Percentiles rank a stretch among this genome's conserved stretches.
Evolutionary conservation across 2,888 invertebrate species (phyloP).

Genomic region (Drosophila stalkeri): DNA sequence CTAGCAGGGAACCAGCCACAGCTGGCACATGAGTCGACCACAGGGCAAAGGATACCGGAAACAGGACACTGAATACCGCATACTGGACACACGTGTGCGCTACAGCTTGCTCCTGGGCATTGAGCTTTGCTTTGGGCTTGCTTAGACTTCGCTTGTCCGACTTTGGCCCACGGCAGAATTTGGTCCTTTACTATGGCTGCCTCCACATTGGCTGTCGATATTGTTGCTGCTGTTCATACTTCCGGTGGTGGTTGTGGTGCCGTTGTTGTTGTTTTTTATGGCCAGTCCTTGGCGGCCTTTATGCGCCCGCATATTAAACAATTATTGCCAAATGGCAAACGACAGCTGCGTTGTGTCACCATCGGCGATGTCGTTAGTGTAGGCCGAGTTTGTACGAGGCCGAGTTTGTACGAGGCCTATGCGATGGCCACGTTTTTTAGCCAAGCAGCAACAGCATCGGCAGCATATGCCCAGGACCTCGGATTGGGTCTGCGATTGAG

Average conservation of each 20-base stretch:
- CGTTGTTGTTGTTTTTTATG: slow-evolving; percentile 64
- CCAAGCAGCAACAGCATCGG: slow-evolving; percentile 33
- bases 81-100: slow-evolving; percentile 60
- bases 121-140: slow-evolving; percentile 26
- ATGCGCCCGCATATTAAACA: slow-evolving; percentile 81
- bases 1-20: slow-evolving; percentile 23
- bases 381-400: slow-evolving; percentile 47
- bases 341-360: slow-evolving; percentile 78
- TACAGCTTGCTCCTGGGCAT: slow-evolving; percentile 6
- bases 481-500: slow-evolving; percentile 36
- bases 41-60: slow-evolving; percentile 42
- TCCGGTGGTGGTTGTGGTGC: neutral
- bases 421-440: slow-evolving; percentile 62
- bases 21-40: slow-evolving; percentile 38
- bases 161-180: slow-evolving; percentile 40
- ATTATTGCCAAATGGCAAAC: slow-evolving; percentile 83
- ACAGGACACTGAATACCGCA: slow-evolving; percentile 37
- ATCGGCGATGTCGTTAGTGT: slow-evolving; percentile 72
- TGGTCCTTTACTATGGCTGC: slow-evolving; percentile 46
- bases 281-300: slow-evolving; percentile 73
- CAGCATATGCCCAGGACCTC: slow-evolving; percentile 28
- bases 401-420: too few species aligned
- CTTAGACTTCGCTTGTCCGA: slow-evolving; percentile 49
- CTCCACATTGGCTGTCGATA: slow-evolving; percentile 15
- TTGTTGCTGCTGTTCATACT: slow-evolving; percentile 20